Percentiles rank a stretch among this genome's conserved stretches.
Evolutionary conservation across 2,797 vertebrate species (phyloP).

Genomic region (Smutsia temminckii): DNA sequence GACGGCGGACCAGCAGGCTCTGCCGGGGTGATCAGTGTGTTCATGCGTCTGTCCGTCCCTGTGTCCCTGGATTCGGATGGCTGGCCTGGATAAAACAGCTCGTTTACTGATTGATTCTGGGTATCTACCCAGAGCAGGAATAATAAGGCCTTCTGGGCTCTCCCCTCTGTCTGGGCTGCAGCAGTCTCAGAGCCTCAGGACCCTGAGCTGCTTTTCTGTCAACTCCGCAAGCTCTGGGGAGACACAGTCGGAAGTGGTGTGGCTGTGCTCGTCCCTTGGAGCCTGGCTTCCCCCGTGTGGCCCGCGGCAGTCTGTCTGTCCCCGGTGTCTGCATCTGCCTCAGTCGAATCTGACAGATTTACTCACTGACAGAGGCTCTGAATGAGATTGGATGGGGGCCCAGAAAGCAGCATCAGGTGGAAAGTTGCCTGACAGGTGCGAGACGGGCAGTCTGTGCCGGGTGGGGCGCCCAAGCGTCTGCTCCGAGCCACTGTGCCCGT

Average conservation of each 20-base stretch:
- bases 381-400: background rate
- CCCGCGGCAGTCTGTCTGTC: background rate
- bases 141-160: slow-evolving; percentile 28
- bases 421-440: background rate
- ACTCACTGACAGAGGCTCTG: background rate
- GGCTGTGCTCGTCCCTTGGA: background rate
- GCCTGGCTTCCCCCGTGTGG: background rate
- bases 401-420: background rate
- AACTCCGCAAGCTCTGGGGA: background rate
- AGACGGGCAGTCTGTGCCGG: background rate
- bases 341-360: background rate
- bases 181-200: background rate
- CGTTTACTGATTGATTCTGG: background rate
- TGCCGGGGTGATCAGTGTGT: background rate
- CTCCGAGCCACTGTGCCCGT: accelerated
- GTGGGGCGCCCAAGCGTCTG: accelerated
- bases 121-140: background rate
- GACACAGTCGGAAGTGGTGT: background rate
- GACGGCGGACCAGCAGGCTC: background rate
- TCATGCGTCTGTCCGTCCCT: background rate
- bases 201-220: background rate
- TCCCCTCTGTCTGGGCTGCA: background rate
- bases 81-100: background rate
- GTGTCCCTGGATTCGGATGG: background rate
- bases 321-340: background rate